phyloP scores from a whole-genome alignment of 2,797 vertebrate genomes.

The Typhlichthys subterraneus region DNA sequence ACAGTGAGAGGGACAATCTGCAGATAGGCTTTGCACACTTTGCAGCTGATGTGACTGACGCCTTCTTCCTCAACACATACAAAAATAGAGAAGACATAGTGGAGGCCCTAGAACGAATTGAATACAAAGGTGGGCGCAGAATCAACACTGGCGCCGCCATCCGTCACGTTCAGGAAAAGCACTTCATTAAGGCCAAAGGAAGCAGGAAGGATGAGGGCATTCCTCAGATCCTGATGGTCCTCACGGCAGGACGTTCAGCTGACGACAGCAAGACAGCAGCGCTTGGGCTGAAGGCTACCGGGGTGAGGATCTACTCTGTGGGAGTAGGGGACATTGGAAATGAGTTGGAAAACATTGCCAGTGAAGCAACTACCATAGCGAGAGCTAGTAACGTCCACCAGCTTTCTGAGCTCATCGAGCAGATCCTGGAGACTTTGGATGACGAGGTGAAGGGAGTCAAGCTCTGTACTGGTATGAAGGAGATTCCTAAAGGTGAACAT shows the following conservation, averaged over 20 bases:
- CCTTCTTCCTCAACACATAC: constrained; percentile 88
- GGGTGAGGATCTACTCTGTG: constrained; percentile 87
- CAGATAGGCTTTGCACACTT: constrained; percentile 90
- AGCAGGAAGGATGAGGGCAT: constrained; percentile 86
- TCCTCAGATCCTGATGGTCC: constrained; percentile 90
- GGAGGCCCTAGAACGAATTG: constrained; percentile 75
- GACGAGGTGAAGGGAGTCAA: constrained; percentile 82
- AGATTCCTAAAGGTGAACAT: constrained; percentile 74
- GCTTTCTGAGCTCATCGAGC: constrained; percentile 90
- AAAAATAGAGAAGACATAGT: constrained; percentile 82
- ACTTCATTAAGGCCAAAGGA: constrained; percentile 87
- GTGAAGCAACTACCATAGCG: constrained; percentile 81
- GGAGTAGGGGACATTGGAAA: constrained; percentile 82
- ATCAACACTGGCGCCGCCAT: constrained; percentile 88
- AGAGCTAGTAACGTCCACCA: constrained; percentile 74
- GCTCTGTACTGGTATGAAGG: constrained; percentile 71
- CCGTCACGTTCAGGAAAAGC: constrained; percentile 80
- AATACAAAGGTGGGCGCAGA: constrained; percentile 88
- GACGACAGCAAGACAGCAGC: constrained; percentile 86
- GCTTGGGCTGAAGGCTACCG: constrained; percentile 76
- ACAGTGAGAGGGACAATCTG: constrained; percentile 82
- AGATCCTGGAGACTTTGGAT: constrained; percentile 85
- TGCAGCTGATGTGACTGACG: constrained; percentile 87
- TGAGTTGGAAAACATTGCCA: constrained; percentile 85
- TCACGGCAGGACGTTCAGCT: constrained; percentile 84